Evolutionary conservation across 2,113 vertebrate genomes (phyloP), one percentile per base, ranked within the genome.

Genomic region (Fregetta grallaria): DNA sequence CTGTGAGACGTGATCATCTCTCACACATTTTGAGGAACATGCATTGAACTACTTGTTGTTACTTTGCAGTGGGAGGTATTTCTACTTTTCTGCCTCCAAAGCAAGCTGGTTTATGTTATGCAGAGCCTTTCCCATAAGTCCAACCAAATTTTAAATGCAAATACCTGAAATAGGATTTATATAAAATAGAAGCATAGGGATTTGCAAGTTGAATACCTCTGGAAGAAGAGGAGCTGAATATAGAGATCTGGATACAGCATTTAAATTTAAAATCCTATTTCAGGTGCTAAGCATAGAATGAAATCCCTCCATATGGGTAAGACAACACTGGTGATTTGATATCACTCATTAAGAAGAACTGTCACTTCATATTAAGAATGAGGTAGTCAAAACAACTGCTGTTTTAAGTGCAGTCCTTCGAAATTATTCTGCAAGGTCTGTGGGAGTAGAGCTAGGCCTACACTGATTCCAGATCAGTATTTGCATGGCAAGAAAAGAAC

Each of bases 211-310:
- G 36, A 79, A n/a, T 53, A 62, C 16, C 66, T 78, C 45, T 92
- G 71, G 82, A 90, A 96, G 40, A 88, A 29, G 58, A 75, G 27
- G 9, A 66, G 42, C 38, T 96, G 94, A 94, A 79, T 86, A 90
- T 21, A 92, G 81, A 85, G 42, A 82, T 26, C 25, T 58, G 34
- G n/a, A 63, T 72, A 68, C 3, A 68, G 49, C 25, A 68, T 87
- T 78, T 88, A 58, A 76, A 72, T 49, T 59, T 85, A 38, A 85
- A 92, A 92, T 61, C 56, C 45, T 79, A 5, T 73, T 94, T 80
- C 71, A 83, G 59, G 19, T 62, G 72, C 62, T 80, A 70, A 68
- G 53, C 45, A 53, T 7, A 86, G 74, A 65, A 59, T 27, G 42
- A 45, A n/a, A 59, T 6, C 9, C 25, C 17, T 90, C 85, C 42